Percentiles rank a stretch among this genome's conserved stretches.
Evolutionary conservation across 2,888 invertebrate genomes (phyloP).

Genomic region (Parnassius glacialis): DNA sequence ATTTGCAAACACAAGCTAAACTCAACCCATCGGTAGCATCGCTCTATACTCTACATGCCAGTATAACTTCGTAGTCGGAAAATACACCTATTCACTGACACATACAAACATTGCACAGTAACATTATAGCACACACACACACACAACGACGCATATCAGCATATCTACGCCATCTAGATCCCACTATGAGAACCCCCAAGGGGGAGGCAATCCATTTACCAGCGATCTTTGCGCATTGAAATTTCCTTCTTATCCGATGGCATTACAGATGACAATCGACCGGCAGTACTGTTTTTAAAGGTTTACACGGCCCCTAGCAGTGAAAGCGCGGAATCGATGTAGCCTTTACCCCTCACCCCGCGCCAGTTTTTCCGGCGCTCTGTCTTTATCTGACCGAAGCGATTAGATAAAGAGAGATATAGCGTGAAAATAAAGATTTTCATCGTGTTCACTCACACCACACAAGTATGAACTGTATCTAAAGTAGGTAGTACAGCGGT

Average conservation of each 20-base stretch:
- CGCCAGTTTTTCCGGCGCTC: slow-evolving; percentile 80
- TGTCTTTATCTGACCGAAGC: slow-evolving; percentile 78
- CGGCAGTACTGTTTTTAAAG: slow-evolving; percentile 77
- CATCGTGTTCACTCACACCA: slow-evolving; percentile 80
- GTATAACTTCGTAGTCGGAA: slow-evolving; percentile 67
- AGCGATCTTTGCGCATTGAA: slow-evolving; percentile 57
- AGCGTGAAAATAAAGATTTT: slow-evolving; percentile 82
- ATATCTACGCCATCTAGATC: slow-evolving; percentile 81
- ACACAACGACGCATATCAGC: slow-evolving; percentile 72
- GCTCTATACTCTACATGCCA: slow-evolving; percentile 63
- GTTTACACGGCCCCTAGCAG: slow-evolving; percentile 81
- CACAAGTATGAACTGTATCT: slow-evolving; percentile 57
- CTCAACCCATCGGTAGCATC: slow-evolving; percentile 75
- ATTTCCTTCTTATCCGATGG: slow-evolving; percentile 66
- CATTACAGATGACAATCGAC: slow-evolving; percentile 76
- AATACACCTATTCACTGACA: slow-evolving; percentile 55
- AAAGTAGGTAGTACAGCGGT: slow-evolving; percentile 58
- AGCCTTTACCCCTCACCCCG: slow-evolving; percentile 80
- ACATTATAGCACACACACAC: slow-evolving; percentile 42
- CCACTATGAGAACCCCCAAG: slow-evolving; percentile 79
- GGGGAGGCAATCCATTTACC: slow-evolving; percentile 81
- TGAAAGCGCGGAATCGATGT: slow-evolving; percentile 82
- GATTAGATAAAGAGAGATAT: slow-evolving; percentile 82
- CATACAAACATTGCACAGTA: slow-evolving; percentile 49
- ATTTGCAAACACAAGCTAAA: slow-evolving; percentile 79